These are phyloP conservation scores for Arge pagana DNA, from an alignment of 2,888 invertebrate species.

Conservation along the genomic window DNA sequence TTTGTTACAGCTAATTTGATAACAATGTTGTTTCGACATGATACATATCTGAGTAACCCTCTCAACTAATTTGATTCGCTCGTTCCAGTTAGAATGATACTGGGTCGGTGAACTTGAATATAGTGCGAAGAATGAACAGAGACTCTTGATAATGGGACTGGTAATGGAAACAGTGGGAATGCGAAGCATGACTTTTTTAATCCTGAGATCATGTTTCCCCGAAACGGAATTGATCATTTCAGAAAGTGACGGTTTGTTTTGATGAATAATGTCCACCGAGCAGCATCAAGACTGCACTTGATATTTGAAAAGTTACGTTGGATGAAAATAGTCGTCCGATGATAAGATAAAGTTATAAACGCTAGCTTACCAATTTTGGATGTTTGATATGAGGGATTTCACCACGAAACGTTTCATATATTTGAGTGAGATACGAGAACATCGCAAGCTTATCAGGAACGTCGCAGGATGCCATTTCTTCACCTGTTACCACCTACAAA, in stretches of 20 bases:
- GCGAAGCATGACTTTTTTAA: background rate
- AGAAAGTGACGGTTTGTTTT: background rate
- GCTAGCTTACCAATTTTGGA: constrained; percentile 70
- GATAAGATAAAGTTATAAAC: too few species aligned
- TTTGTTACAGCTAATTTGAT: constrained; percentile 11
- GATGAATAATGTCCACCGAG: too few species aligned
- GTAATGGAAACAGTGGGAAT: constrained; percentile 1
- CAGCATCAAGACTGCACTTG: too few species aligned
- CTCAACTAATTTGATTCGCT: constrained; percentile 18
- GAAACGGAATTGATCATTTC: constrained; percentile 5
- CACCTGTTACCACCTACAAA: constrained; percentile 69
- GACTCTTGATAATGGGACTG: background rate
- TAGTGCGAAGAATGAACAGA: constrained; percentile 8
- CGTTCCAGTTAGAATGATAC: constrained; percentile 18
- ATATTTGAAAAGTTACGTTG: too few species aligned
- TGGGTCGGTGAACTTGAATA: constrained; percentile 18
- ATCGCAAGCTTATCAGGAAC: constrained; percentile 75
- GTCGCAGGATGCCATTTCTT: constrained; percentile 74
- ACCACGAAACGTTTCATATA: constrained; percentile 89
- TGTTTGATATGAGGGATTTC: constrained; percentile 85
- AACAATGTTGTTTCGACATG: constrained; percentile 17
- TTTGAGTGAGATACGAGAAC: constrained; percentile 83
- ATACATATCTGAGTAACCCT: constrained; percentile 8
- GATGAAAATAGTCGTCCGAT: too few species aligned
- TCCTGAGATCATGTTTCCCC: background rate